Conservation (phyloP, 2,797 vertebrate species). For the Halcyon smyrnensis region DNA sequence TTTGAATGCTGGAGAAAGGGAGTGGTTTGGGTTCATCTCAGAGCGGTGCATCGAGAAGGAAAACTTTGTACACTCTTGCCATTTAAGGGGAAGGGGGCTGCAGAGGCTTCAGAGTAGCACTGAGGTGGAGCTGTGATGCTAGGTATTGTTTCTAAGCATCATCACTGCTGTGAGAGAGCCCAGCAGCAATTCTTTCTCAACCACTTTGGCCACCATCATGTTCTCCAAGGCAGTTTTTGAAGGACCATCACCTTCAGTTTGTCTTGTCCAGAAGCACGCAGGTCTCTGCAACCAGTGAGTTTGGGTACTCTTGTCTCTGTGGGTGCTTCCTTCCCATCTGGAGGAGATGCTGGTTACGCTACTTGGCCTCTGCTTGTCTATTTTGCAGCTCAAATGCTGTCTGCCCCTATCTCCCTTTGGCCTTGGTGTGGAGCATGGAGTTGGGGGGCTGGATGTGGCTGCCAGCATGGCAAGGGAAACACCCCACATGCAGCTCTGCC, state of each 20-base stretch:
- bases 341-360: not conserved
- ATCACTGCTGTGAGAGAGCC: fast-evolving
- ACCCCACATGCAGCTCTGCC: not conserved
- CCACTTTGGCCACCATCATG: not conserved
- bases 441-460: not conserved
- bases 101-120: not conserved
- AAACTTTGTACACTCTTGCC: not conserved
- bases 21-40: not conserved
- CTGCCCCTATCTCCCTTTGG: not conserved
- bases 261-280: not conserved
- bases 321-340: not conserved
- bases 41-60: not conserved
- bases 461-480: fast-evolving
- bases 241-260: not conserved
- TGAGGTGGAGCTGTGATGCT: not conserved
- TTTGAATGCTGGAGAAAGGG: not conserved
- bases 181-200: not conserved
- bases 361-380: not conserved
- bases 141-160: not conserved
- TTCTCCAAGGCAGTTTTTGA: not conserved
- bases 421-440: not conserved
- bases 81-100: not conserved
- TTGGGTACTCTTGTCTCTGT: not conserved
- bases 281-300: not conserved
- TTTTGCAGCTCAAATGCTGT: not conserved